Evolutionary conservation across 2,888 invertebrate species (phyloP).

Genomic region (Mayetiola destructor): DNA sequence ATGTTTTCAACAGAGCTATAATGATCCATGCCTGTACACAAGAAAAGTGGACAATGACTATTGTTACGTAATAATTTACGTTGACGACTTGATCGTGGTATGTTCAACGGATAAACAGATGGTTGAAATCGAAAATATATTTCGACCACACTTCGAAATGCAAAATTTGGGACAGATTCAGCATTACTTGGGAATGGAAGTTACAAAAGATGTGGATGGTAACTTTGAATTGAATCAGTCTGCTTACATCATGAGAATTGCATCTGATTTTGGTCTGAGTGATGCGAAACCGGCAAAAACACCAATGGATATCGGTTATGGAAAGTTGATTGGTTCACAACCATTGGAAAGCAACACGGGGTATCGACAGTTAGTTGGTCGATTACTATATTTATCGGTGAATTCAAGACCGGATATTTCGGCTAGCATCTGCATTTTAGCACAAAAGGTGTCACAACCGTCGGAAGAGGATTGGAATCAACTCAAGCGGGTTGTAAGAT

Average conservation of each 20-base stretch:
- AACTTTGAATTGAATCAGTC: constrained; percentile 17
- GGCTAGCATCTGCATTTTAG: constrained; percentile 21
- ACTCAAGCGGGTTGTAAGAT: constrained; percentile 21
- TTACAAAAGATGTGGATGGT: constrained; percentile 2
- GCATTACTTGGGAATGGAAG: background rate
- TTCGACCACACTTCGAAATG: background rate
- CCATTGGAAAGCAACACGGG: constrained; percentile 16
- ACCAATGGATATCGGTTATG: background rate
- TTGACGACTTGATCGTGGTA: constrained; percentile 13
- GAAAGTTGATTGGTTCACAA: constrained; percentile 15
- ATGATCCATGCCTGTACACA: constrained; percentile 18
- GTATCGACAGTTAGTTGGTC: constrained; percentile 18
- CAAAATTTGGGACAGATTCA: background rate
- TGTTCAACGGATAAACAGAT: background rate
- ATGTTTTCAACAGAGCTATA: constrained; percentile 16
- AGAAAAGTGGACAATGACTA: constrained; percentile 8
- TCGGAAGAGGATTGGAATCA: constrained; percentile 23
- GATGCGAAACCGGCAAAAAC: background rate
- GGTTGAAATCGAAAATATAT: background rate
- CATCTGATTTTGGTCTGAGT: constrained; percentile 17
- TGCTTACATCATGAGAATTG: constrained; percentile 17
- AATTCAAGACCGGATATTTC: constrained; percentile 24
- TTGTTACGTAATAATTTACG: constrained; percentile 17
- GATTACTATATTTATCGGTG: constrained; percentile 20
- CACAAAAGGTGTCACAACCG: constrained; percentile 23